Evolutionary conservation across 2,797 vertebrate genomes (phyloP).

Genomic region (Cichlasoma orientale): DNA sequence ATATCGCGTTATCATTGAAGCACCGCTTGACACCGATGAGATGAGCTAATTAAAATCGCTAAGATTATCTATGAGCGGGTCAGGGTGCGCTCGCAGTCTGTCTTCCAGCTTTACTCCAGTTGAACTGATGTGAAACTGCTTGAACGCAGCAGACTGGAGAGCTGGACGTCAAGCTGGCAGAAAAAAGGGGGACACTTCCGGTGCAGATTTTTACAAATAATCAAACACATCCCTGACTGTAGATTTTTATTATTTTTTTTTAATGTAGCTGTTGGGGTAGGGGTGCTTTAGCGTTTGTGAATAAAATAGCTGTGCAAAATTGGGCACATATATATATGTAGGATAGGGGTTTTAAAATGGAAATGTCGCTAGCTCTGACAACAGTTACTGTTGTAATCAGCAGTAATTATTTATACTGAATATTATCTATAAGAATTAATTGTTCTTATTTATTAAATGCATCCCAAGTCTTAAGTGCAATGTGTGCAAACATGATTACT

Average conservation of each 20-base stretch:
- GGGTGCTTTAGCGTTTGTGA: too few species aligned
- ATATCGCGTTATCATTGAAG: constrained; percentile 49
- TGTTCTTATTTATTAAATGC: neutral
- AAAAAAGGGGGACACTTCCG: neutral
- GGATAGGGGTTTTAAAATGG: neutral
- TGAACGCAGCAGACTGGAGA: constrained; percentile 8
- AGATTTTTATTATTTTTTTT: neutral
- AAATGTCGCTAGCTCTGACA: neutral
- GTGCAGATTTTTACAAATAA: neutral
- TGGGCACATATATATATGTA: neutral
- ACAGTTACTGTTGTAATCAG: neutral
- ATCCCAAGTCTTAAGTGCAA: too few species aligned
- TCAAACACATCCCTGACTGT: constrained; percentile 20
- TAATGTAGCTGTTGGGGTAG: too few species aligned
- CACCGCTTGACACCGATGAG: neutral
- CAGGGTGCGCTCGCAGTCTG: neutral
- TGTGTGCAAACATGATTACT: neutral
- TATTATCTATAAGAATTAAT: neutral
- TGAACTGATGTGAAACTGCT: constrained; percentile 39
- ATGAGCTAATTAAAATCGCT: neutral
- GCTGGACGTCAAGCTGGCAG: neutral
- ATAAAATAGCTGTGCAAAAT: too few species aligned
- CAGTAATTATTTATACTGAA: neutral
- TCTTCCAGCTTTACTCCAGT: constrained; percentile 17
- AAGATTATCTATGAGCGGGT: neutral